A percentile compares a stretch with the other conserved stretches of the same genome.
These are phyloP conservation scores for Istiophorus platypterus DNA, from an alignment of 2,113 vertebrate genomes.

Conservation along the genomic window DNA sequence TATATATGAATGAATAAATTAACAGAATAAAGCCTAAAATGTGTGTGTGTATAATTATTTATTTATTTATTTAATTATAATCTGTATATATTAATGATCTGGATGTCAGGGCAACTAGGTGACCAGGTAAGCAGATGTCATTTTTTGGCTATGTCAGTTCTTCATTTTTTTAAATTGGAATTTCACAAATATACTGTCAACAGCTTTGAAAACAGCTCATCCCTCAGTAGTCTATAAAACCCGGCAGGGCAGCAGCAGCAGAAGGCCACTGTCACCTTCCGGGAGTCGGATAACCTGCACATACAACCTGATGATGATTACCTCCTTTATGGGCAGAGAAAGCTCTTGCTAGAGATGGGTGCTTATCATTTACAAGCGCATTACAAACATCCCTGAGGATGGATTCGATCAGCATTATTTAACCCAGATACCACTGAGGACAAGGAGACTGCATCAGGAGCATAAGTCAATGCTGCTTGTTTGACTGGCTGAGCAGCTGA, in stretches of 20 bases:
- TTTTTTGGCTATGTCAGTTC: background rate
- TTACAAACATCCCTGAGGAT: conserved; percentile 50
- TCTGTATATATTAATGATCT: background rate
- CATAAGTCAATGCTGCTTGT: conserved; percentile 14
- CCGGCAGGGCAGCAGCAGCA: conserved; percentile 10
- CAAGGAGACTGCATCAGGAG: background rate
- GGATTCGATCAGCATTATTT: conserved; percentile 44
- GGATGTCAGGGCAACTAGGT: conserved; percentile 14
- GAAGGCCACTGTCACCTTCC: conserved; percentile 47
- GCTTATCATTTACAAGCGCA: conserved; percentile 62
- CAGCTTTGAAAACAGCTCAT: background rate
- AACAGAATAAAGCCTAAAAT: too few species aligned
- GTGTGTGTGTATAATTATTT: too few species aligned
- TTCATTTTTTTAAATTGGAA: background rate
- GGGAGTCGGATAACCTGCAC: conserved; percentile 26
- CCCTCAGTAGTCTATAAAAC: conserved; percentile 16
- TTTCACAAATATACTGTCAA: conserved; percentile 16
- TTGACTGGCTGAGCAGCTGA: conserved; percentile 25
- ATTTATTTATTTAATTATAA: too few species aligned
- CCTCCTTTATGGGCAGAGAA: conserved; percentile 37
- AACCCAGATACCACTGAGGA: conserved; percentile 15
- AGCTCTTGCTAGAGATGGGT: conserved; percentile 44
- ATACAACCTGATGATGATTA: conserved; percentile 53
- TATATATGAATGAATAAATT: too few species aligned
- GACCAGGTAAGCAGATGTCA: conserved; percentile 32